Percentiles rank a stretch among this genome's conserved stretches.
Conservation (phyloP, 2,797 vertebrate species). For the Helostoma temminkii region DNA sequence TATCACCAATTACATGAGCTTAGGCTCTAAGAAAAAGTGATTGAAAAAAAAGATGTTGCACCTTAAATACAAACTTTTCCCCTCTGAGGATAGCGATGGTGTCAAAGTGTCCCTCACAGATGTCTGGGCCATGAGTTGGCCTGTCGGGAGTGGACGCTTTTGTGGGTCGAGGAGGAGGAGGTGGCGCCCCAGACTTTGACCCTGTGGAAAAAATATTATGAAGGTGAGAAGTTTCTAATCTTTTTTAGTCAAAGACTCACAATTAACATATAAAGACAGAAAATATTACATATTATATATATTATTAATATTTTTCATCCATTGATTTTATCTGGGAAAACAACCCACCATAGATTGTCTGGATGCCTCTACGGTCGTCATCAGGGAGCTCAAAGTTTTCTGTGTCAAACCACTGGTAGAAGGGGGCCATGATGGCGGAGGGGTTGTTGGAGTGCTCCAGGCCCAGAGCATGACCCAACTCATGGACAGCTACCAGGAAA, state of each 20-base stretch:
- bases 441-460: slow-evolving; percentile 92
- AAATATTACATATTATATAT: no score
- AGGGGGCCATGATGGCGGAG: slow-evolving; percentile 94
- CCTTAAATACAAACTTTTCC: slow-evolving; percentile 97
- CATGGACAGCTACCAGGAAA: slow-evolving; percentile 93
- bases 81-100: slow-evolving; percentile 91
- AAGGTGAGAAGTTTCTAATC: neutral
- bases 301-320: no score
- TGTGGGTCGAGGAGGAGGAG: slow-evolving; percentile 77
- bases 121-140: slow-evolving; percentile 85
- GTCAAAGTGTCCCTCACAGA: slow-evolving; percentile 94
- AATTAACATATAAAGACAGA: no score
- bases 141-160: slow-evolving; percentile 71
- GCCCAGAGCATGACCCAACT: slow-evolving; percentile 92
- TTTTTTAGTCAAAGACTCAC: no score
- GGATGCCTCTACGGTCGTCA: slow-evolving; percentile 92
- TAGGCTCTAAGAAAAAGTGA: neutral
- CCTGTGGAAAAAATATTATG: slow-evolving; percentile 65
- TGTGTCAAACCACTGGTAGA: slow-evolving; percentile 96
- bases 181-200: slow-evolving; percentile 76
- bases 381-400: slow-evolving; percentile 91
- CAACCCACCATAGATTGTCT: slow-evolving; percentile 89
- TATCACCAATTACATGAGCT: neutral
- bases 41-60: slow-evolving; percentile 66
- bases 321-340: neutral